Conservation (phyloP, 2,113 vertebrate genomes). For the Ramphastos sulfuratus region DNA sequence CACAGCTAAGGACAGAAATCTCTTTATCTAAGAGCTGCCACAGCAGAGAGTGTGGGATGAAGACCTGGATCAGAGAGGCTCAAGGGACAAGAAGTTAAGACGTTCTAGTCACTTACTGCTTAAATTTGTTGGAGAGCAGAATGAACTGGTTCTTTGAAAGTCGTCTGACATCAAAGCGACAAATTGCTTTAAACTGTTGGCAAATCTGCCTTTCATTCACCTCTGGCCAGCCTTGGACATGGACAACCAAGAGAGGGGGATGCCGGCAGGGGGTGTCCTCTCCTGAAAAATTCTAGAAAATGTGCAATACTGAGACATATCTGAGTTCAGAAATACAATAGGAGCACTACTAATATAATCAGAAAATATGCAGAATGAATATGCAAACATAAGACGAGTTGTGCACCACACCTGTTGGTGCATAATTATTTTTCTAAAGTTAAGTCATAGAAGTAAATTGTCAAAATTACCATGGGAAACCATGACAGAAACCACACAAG, state of each 20-base stretch:
- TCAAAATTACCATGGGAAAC: not conserved
- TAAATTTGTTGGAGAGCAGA: constrained; percentile 73
- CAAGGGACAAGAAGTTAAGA: not conserved
- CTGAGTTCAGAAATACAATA: not conserved
- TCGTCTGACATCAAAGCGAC: constrained; percentile 72
- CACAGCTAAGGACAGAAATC: not conserved
- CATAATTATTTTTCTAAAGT: not conserved
- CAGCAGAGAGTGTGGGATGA: not conserved
- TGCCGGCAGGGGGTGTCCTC: constrained; percentile 51
- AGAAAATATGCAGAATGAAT: not conserved
- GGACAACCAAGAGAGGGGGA: constrained; percentile 69
- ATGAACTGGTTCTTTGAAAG: constrained; percentile 71
- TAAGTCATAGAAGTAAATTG: not conserved
- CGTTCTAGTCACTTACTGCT: constrained; percentile 65
- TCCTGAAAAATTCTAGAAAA: constrained; percentile 76
- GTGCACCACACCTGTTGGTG: not conserved
- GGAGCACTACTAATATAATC: not conserved
- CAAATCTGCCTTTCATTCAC: constrained; percentile 71
- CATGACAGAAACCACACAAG: not conserved
- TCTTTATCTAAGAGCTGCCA: not conserved
- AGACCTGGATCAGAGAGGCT: not conserved
- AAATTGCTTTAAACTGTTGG: constrained; percentile 63
- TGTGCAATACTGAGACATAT: not conserved
- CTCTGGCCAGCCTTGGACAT: constrained; percentile 43
- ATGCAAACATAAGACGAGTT: not conserved